phyloP scores from a whole-genome alignment of 2,888 invertebrate genomes.

The Heliconius erato region DNA sequence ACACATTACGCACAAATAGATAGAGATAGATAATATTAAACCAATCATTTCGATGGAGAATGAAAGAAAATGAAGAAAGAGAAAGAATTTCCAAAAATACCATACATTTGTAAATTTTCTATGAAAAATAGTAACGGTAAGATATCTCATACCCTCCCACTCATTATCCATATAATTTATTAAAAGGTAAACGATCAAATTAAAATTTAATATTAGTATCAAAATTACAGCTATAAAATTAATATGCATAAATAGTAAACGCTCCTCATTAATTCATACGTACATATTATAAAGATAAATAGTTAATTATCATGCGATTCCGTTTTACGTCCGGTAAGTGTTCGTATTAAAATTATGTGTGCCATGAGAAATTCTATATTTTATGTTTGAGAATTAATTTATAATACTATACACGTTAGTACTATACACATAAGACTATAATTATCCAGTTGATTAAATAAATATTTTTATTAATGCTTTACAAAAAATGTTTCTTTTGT shows the following conservation, averaged over 20 bases:
- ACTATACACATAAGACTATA: no score
- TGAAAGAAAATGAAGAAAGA: no score
- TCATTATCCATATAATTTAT: not conserved
- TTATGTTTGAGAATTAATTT: no score
- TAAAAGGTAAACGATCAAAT: not conserved
- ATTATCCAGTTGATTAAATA: not conserved
- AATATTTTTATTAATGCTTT: not conserved
- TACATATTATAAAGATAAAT: constrained; percentile 24
- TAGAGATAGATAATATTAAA: no score
- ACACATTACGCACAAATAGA: no score
- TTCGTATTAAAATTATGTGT: constrained; percentile 9
- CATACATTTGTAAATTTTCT: no score
- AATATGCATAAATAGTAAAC: constrained; percentile 14
- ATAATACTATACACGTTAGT: no score
- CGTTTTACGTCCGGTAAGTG: constrained; percentile 35
- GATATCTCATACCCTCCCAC: not conserved
- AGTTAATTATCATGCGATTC: constrained; percentile 33
- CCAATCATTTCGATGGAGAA: no score
- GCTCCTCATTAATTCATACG: constrained; percentile 25
- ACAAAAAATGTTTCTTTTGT: no score
- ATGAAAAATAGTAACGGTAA: not conserved
- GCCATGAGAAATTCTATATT: not conserved
- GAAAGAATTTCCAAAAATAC: no score
- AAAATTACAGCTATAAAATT: constrained; percentile 19
- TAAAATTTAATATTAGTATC: not conserved